Conservation (phyloP, 2,888 invertebrate genomes). For the Ptilodon capucinus region DNA sequence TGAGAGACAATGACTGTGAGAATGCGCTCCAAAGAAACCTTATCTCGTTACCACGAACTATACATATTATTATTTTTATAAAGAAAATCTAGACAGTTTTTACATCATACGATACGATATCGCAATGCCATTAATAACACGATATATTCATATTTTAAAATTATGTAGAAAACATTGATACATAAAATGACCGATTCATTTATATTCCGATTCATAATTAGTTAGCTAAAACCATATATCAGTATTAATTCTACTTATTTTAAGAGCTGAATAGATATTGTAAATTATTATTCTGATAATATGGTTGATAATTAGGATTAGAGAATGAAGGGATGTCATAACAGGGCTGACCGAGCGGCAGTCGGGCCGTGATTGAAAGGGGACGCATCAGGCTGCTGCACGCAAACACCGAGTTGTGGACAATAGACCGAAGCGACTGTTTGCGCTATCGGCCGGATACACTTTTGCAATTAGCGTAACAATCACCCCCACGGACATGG, state of each 20-base stretch:
- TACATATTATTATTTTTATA: slow-evolving; percentile 77
- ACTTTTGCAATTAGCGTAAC: slow-evolving; percentile 63
- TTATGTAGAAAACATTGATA: no score
- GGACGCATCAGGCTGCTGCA: slow-evolving; percentile 47
- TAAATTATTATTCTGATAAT: neutral
- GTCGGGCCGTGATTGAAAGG: slow-evolving; percentile 62
- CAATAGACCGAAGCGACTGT: slow-evolving; percentile 63
- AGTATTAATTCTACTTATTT: no score
- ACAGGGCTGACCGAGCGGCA: slow-evolving; percentile 52
- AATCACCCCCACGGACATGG: slow-evolving; percentile 33
- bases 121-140: no score
- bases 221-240: no score
- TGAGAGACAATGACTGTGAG: slow-evolving; percentile 72
- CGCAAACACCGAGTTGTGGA: slow-evolving; percentile 62
- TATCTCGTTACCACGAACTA: slow-evolving; percentile 77
- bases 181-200: no score
- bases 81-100: slow-evolving; percentile 46
- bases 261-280: neutral
- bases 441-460: slow-evolving; percentile 53
- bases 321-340: slow-evolving; percentile 41
- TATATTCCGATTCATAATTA: no score
- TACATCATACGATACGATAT: neutral
- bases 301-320: neutral
- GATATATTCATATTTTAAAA: no score
- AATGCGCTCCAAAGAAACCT: slow-evolving; percentile 74